Evolutionary conservation across 2,888 invertebrate genomes (phyloP), one percentile per base, ranked within the genome.

Genomic region (Tenthredo livida): DNA sequence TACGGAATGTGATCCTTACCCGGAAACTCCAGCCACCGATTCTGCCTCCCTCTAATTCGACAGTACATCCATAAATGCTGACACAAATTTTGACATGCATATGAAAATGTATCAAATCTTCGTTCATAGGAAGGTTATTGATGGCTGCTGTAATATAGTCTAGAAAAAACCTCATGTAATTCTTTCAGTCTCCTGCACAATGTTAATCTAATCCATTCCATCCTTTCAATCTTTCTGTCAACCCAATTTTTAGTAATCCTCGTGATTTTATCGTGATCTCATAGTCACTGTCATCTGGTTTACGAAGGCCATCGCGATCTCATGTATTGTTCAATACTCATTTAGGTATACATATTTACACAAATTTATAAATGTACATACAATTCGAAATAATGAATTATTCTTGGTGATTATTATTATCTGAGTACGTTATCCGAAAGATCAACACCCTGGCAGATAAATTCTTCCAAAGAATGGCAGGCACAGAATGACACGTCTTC

Each of bases 1-100:
- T 94, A 91, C 95, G 94, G 88, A 92, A 94, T 75, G 93, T 96
- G 12, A 93, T 95, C 29, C 92, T 92, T 84, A 93, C 94, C 0
- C 93, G 92, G 21, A 93, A 94, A 86, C 90, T 95, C 2, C 61
- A 80, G 61, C 25, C 61, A 5, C 33, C 43, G 9, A 61, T 37
- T 54, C 54, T 33, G 4, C 29, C 77, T 1, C 12, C 43, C 73
- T 4, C 25, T 15, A 47, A 15, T 25, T 43, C 2, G 9, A 73
- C 73, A 25, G 4, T 25, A 2, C 6, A 29, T 10, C 29, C 29
- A 10, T 25, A 5, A 67, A 29, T 10, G 25, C 12, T 67, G 12
- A 33, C 15, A 29, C 1, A 2, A 29, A 33, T 67, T 33, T 29
- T 33, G 33, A 33, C 33, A 33, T 33, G 33, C 33, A 33, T 33